Percentiles rank a stretch among this genome's conserved stretches.
These are phyloP conservation scores for Caenorhabditis sinica DNA, from an alignment of 2,888 invertebrate genomes.

Conservation along the genomic window DNA sequence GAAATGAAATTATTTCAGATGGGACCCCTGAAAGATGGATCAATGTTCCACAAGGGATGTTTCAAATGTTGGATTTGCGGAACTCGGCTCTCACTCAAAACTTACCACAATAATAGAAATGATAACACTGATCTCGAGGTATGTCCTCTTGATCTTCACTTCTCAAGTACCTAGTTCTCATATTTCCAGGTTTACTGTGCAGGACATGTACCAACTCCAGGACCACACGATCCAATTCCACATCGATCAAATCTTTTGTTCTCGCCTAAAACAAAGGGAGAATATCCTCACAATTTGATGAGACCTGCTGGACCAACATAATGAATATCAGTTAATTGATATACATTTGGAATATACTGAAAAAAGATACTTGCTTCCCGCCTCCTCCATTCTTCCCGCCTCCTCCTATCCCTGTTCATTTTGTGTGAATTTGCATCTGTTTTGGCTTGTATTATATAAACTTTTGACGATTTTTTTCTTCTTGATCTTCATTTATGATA, in stretches of 20 bases:
- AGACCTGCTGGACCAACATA: slow-evolving; percentile 79
- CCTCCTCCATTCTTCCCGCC: slow-evolving; percentile 11
- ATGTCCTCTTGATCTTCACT: not conserved
- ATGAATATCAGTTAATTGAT: slow-evolving; percentile 21
- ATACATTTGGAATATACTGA: slow-evolving; percentile 8
- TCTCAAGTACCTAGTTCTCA: not conserved
- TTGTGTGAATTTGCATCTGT: slow-evolving; percentile 31
- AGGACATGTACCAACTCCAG: slow-evolving; percentile 84
- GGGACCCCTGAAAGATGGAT: slow-evolving; percentile 84
- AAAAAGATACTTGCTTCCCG: not conserved
- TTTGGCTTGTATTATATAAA: slow-evolving; percentile 55
- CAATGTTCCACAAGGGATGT: slow-evolving; percentile 83
- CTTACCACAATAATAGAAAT: slow-evolving; percentile 84
- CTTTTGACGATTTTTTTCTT: slow-evolving; percentile 9
- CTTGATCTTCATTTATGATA: not conserved
- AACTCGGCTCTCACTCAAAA: slow-evolving; percentile 83
- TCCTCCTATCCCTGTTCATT: slow-evolving; percentile 40
- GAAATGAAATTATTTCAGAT: slow-evolving; percentile 65
- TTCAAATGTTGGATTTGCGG: slow-evolving; percentile 84
- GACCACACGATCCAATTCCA: slow-evolving; percentile 84
- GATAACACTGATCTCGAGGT: slow-evolving; percentile 84
- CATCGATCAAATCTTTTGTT: slow-evolving; percentile 84
- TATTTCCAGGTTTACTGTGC: slow-evolving; percentile 83
- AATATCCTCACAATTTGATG: slow-evolving; percentile 83
- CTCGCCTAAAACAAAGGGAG: slow-evolving; percentile 84